Evolutionary conservation across 2,797 vertebrate genomes (phyloP).

Genomic region (Diplodus sargus): DNA sequence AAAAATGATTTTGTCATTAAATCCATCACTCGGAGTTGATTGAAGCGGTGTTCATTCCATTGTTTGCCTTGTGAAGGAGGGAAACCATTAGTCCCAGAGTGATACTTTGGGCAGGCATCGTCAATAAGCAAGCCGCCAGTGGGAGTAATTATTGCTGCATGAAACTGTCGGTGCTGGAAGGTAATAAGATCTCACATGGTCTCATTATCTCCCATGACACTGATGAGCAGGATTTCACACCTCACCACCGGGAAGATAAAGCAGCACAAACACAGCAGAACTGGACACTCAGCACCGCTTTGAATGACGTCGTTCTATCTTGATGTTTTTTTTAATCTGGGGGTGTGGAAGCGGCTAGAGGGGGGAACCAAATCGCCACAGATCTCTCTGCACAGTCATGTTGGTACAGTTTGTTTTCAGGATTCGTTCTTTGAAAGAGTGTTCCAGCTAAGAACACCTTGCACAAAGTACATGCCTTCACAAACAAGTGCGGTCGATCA

Average conservation of each 20-base stretch:
- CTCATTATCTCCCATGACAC: constrained; percentile 79
- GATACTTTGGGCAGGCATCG: constrained; percentile 73
- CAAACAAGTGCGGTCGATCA: constrained; percentile 26
- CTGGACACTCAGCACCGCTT: constrained; percentile 24
- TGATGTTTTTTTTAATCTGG: constrained; percentile 6
- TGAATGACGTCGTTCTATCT: constrained; percentile 7
- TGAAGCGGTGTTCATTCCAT: constrained; percentile 78
- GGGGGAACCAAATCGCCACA: not conserved
- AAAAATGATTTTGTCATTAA: constrained; percentile 82
- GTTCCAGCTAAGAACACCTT: constrained; percentile 9
- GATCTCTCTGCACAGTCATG: not conserved
- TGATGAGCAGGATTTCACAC: constrained; percentile 72
- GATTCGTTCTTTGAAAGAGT: constrained; percentile 20
- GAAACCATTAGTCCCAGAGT: constrained; percentile 76
- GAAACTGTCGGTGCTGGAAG: constrained; percentile 74
- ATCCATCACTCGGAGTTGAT: constrained; percentile 79
- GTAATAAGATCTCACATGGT: constrained; percentile 81
- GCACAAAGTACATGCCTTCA: constrained; percentile 13
- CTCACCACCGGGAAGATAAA: constrained; percentile 49
- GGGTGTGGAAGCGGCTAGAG: not conserved
- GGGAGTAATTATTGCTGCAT: constrained; percentile 84
- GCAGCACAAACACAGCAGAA: constrained; percentile 12
- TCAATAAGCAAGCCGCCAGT: constrained; percentile 79
- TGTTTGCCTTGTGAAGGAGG: constrained; percentile 76
- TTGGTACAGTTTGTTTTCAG: constrained; percentile 20